Evolutionary conservation across 2,888 invertebrate genomes (phyloP), one percentile per base, ranked within the genome.

Genomic region (Mythimna ferrago): DNA sequence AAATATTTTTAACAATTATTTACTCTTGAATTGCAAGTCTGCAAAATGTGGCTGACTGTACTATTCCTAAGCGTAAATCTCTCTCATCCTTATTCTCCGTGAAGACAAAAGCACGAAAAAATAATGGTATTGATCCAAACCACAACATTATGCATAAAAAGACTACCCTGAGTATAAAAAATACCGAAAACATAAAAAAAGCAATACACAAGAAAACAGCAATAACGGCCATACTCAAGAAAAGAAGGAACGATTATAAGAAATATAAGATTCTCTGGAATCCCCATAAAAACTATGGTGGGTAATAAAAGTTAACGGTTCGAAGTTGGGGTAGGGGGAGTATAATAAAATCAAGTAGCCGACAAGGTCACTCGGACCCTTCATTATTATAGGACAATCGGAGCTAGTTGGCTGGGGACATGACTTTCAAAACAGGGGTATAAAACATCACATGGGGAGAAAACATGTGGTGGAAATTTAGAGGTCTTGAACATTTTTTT

Each of bases 281-380:
- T 72, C 56, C 65, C 66, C 78, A 85, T 78, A 82, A 83, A 83
- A 83, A 82, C 78, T 84, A 83, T 77, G 53, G 73, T 53, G 10
- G 26, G 80, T 64, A 71, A 77, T 81, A 85, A 86, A 86, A 86
- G 79, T 86, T 85, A 83, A 86, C 81, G 79, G 70, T 84, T 81
- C 79, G 73, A 83, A 87, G 79, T 86, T 80, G 74, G 62, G 60
- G 71, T 68, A 51, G 65, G 71, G 63, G 77, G 48, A 71, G 62
- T 68, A 60, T 72, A 77, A 83, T 81, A 85, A 83, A 86, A 78
- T 84, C 78, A 80, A 86, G 84, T 81, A 78, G 73, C 76, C 62
- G 65, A 66, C 76, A 78, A 86, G 85, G 86, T 82, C 86, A 83
- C 44, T 54, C 19, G 63, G 82, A 73, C 76, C 78, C 70, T 82